Conservation (phyloP, 2,113 vertebrate species). For the Colistium nudipinnis region DNA sequence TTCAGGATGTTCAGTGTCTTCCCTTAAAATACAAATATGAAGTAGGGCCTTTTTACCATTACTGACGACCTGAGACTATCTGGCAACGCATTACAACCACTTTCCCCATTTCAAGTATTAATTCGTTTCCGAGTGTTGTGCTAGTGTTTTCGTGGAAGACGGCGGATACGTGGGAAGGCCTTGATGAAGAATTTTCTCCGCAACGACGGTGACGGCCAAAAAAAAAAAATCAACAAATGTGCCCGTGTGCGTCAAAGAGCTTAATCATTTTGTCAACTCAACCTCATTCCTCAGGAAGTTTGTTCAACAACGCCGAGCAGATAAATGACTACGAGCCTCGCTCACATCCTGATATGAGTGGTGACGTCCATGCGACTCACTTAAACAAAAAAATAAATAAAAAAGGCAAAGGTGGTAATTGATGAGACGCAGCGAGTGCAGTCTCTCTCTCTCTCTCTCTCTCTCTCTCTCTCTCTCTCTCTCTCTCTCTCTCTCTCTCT, state of each 20-base stretch:
- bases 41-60: constrained; percentile 45
- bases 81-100: constrained; percentile 58
- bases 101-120: constrained; percentile 54
- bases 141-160: constrained; percentile 39
- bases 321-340: constrained; percentile 16
- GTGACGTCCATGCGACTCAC: not conserved
- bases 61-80: constrained; percentile 55
- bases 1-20: too few species aligned
- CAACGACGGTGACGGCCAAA: constrained; percentile 8
- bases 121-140: constrained; percentile 47
- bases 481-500: constrained; percentile 18
- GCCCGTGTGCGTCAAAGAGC: constrained; percentile 13
- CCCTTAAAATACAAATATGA: constrained; percentile 42
- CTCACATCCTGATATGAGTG: constrained; percentile 6
- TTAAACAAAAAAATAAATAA: constrained; percentile 9
- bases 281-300: constrained; percentile 25
- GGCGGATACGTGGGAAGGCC: constrained; percentile 27
- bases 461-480: constrained; percentile 6
- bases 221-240: constrained; percentile 6
- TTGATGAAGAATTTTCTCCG: constrained; percentile 47
- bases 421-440: constrained; percentile 8
- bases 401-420: constrained; percentile 15
- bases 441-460: constrained; percentile 17
- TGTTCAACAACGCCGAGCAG: not conserved
- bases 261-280: constrained; percentile 27